These are phyloP conservation scores for Saimiri boliviensis DNA, from an alignment of 2,113 vertebrate genomes.

Conservation along the genomic window DNA sequence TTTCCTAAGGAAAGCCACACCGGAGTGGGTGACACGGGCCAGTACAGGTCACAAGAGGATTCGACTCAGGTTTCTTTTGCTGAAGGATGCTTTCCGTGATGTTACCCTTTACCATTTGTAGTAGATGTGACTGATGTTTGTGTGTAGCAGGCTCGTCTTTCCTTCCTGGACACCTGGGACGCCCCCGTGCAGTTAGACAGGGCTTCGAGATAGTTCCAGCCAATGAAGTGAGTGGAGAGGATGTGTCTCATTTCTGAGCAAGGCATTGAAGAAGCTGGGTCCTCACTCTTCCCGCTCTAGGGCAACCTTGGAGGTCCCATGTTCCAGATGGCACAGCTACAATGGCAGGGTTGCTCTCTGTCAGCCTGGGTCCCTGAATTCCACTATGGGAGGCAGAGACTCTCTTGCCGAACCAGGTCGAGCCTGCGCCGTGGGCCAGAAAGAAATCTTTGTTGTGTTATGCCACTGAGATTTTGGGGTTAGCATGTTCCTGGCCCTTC, in stretches of 20 bases:
- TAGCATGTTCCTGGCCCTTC: constrained; percentile 51
- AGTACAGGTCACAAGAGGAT: not conserved
- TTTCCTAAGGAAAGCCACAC: not conserved
- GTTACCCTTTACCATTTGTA: not conserved
- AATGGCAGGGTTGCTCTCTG: not conserved
- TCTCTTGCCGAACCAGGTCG: not conserved
- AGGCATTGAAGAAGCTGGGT: not conserved
- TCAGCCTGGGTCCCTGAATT: not conserved
- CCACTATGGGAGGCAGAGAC: not conserved
- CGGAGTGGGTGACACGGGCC: not conserved
- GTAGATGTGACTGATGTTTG: not conserved
- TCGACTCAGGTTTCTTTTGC: not conserved
- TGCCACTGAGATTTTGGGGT: not conserved
- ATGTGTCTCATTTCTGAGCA: not conserved
- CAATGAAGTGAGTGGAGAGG: not conserved
- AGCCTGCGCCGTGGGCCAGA: not conserved
- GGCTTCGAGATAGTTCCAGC: not conserved
- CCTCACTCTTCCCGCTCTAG: not conserved
- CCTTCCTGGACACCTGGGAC: too few species aligned
- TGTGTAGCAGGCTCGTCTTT: not conserved
- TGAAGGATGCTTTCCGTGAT: not conserved
- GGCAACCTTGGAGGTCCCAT: not conserved
- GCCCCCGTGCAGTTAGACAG: not conserved
- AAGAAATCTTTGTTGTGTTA: not conserved
- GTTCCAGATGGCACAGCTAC: not conserved